Conservation (phyloP, 2,113 vertebrate genomes). For the Tenebrosternarchus preto region DNA sequence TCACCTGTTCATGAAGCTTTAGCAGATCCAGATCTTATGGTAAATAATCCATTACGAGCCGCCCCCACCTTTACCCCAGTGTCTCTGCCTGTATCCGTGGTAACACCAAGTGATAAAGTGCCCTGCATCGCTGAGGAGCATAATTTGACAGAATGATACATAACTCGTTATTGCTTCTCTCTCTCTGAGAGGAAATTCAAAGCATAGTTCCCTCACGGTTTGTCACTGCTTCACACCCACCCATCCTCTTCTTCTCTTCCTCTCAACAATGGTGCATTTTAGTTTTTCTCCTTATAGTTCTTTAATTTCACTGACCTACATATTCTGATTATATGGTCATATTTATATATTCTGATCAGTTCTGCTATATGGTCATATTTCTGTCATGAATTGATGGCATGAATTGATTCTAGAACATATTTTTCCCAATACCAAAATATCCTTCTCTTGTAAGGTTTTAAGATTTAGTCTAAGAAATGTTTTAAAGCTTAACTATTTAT, state of each 20-base stretch:
- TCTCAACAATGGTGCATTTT: background rate
- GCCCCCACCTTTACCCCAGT: conserved; percentile 30
- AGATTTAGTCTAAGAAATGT: no score
- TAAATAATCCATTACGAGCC: conserved; percentile 45
- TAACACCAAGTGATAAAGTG: conserved; percentile 47
- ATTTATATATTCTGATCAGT: background rate
- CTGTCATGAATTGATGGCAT: no score
- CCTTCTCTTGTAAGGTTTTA: no score
- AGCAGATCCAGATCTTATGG: conserved; percentile 32
- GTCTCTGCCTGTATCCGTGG: conserved; percentile 44
- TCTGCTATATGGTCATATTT: background rate
- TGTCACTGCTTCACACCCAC: conserved; percentile 1
- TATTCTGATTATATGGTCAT: no score
- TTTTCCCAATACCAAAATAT: no score
- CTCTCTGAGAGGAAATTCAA: conserved; percentile 39
- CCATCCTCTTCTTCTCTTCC: background rate
- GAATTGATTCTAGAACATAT: no score
- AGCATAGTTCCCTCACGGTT: conserved; percentile 25
- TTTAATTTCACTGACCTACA: background rate
- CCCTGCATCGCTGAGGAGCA: conserved; percentile 29
- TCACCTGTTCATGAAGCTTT: conserved; percentile 15
- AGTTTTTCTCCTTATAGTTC: background rate
- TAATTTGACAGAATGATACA: conserved; percentile 55
- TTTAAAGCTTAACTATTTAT: no score
- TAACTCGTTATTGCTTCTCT: conserved; percentile 45